Percentiles rank a stretch among this genome's conserved stretches.
Conservation (phyloP, 2,797 vertebrate genomes). For the Bradypodion pumilum region DNA sequence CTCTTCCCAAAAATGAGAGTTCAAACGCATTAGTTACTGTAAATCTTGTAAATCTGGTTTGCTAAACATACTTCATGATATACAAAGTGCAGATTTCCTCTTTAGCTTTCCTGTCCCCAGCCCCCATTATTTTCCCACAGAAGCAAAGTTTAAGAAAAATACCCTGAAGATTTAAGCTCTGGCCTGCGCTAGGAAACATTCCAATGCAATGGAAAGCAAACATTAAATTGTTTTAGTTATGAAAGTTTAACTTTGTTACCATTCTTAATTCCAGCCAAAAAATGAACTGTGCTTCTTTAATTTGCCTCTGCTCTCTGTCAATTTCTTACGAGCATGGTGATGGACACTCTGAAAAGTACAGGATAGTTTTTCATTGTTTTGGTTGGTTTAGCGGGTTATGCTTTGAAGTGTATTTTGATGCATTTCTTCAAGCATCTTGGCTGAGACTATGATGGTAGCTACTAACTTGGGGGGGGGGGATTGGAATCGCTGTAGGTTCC, state of each 20-base stretch:
- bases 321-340: too few species aligned
- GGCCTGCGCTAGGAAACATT: background rate
- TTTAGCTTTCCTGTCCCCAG: background rate
- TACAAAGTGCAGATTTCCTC: background rate
- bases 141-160: background rate
- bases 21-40: background rate
- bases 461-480: background rate
- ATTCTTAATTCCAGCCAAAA: background rate
- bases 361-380: background rate
- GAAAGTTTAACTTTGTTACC: background rate
- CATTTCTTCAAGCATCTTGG: background rate
- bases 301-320: background rate
- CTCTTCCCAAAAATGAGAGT: background rate
- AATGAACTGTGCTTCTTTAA: background rate
- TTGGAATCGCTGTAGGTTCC: too few species aligned
- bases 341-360: background rate
- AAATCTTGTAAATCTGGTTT: background rate
- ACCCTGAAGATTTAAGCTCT: background rate
- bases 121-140: background rate
- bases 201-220: constrained; percentile 1
- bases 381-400: background rate
- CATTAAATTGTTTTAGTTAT: constrained; percentile 13
- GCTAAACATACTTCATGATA: background rate
- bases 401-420: background rate
- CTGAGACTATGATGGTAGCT: background rate